Conservation (phyloP, 2,888 invertebrate genomes). For the Cantharis rustica region DNA sequence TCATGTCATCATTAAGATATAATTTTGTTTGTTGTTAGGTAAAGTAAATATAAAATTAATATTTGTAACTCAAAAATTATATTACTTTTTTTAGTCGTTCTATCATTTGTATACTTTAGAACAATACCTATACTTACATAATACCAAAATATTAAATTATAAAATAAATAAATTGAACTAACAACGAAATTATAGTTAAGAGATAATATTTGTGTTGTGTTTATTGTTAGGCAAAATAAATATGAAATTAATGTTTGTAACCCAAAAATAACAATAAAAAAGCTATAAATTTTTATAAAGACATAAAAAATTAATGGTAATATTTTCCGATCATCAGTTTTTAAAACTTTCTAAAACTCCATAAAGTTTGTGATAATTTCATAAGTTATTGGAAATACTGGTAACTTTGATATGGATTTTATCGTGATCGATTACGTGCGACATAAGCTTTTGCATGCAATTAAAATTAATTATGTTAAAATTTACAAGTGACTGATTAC, state of each 20-base stretch:
- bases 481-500: neutral
- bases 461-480: neutral
- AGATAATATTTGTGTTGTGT: neutral
- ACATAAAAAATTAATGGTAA: neutral
- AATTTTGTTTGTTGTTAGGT: no score
- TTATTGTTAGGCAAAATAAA: neutral
- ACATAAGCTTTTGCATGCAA: neutral
- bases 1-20: no score
- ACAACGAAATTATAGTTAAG: neutral
- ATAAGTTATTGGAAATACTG: neutral
- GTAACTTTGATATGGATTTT: neutral
- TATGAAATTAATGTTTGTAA: neutral
- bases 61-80: no score
- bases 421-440: neutral
- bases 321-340: neutral
- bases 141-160: no score
- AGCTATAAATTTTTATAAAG: neutral
- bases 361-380: neutral
- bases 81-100: no score
- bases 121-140: no score
- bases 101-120: no score
- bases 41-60: no score
- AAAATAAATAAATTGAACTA: neutral
- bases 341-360: neutral
- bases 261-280: neutral